Evolutionary conservation across 1,140 invertebrate genomes (phyloP).

Genomic region (Pseudomyrmex dendroicus): DNA sequence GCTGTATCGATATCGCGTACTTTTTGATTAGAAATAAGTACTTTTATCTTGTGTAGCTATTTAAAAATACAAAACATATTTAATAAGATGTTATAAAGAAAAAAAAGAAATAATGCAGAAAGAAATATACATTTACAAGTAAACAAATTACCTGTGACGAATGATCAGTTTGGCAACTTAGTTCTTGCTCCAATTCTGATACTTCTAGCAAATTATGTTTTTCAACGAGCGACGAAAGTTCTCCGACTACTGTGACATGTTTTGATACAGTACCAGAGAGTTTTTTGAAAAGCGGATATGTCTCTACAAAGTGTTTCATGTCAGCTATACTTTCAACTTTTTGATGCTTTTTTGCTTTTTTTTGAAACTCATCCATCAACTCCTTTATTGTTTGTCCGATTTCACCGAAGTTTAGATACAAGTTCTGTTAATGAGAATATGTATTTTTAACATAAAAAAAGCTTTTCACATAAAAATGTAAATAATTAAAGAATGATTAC

Average conservation of each 20-base stretch:
- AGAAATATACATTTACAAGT: too few relatives aligned
- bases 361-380: slow-evolving; percentile 99
- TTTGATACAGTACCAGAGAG: slow-evolving; percentile 99
- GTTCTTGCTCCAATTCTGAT: slow-evolving; percentile 98
- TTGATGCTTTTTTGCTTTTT: slow-evolving; percentile 97
- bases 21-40: slow-evolving; percentile 89
- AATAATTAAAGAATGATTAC: neutral
- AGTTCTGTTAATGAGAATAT: slow-evolving; percentile 88
- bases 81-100: too few relatives aligned
- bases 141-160: slow-evolving; percentile 88
- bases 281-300: slow-evolving; percentile 99
- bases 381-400: slow-evolving; percentile 98
- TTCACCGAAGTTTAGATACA: slow-evolving; percentile 99
- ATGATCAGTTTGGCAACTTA: slow-evolving; percentile 97
- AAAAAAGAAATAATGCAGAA: too few relatives aligned
- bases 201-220: slow-evolving; percentile 94
- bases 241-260: slow-evolving; percentile 98
- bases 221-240: slow-evolving; percentile 94
- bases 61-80: slow-evolving; percentile 9
- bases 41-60: slow-evolving; percentile 88
- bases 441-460: slow-evolving; percentile 26
- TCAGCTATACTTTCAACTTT: slow-evolving; percentile 99
- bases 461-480: neutral
- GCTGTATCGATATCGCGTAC: slow-evolving; percentile 93
- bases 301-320: slow-evolving; percentile 99